A percentile compares a stretch with the other conserved stretches of the same genome.
phyloP scores from a whole-genome alignment of 2,888 invertebrate genomes.

The Zeuzera pyrina region DNA sequence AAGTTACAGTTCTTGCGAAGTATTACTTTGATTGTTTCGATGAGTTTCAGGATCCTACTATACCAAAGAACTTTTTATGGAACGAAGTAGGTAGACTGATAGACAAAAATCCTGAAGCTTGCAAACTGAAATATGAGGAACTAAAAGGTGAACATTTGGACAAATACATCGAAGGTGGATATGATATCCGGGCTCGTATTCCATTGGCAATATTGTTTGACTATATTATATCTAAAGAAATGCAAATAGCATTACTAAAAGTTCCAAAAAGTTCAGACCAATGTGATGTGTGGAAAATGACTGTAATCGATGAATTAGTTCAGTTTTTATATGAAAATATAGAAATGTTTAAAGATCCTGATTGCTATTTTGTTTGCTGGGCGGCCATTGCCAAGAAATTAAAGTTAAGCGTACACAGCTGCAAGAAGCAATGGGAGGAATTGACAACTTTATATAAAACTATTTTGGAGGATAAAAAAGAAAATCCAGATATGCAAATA shows the following conservation, averaged over 20 bases:
- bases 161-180: slow-evolving; percentile 31
- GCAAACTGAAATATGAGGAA: slow-evolving; percentile 37
- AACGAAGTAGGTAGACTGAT: slow-evolving; percentile 51
- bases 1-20: slow-evolving; percentile 48
- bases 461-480: slow-evolving; percentile 51
- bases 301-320: slow-evolving; percentile 40
- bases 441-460: slow-evolving; percentile 39
- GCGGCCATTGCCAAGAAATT: slow-evolving; percentile 35
- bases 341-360: slow-evolving; percentile 47
- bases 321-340: slow-evolving; percentile 48
- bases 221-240: slow-evolving; percentile 46
- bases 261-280: slow-evolving; percentile 11
- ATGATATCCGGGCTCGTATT: slow-evolving; percentile 32
- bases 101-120: slow-evolving; percentile 41
- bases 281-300: slow-evolving; percentile 27
- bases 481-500: slow-evolving; percentile 53
- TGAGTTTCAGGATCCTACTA: slow-evolving; percentile 51
- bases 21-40: slow-evolving; percentile 56
- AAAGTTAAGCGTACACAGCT: slow-evolving; percentile 23
- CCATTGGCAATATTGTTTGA: slow-evolving; percentile 50
- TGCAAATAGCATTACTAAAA: slow-evolving; percentile 26
- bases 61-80: slow-evolving; percentile 58
- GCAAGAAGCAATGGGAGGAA: slow-evolving; percentile 46
- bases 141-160: slow-evolving; percentile 38
- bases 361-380: slow-evolving; percentile 55